These are phyloP conservation scores for Microplitis manilae DNA, from an alignment of 2,888 invertebrate species.

Conservation along the genomic window DNA sequence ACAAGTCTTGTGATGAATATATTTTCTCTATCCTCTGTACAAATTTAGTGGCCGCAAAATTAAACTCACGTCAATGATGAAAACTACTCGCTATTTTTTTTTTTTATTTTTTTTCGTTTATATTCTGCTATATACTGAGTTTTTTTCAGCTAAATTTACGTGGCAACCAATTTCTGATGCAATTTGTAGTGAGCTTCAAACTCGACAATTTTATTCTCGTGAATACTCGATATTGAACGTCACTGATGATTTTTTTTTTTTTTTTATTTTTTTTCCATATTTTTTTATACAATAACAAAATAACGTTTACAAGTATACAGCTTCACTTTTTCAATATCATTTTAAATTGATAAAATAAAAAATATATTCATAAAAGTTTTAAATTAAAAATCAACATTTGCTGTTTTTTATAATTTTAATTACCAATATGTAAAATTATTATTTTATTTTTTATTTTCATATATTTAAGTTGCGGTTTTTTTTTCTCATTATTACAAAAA, in stretches of 20 bases:
- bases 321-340: background rate
- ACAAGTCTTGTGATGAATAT: background rate
- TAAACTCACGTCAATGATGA: conserved; percentile 29
- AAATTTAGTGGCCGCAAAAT: conserved; percentile 16
- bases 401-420: no score
- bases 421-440: background rate
- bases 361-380: background rate
- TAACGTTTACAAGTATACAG: background rate
- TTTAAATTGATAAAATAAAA: background rate
- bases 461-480: background rate
- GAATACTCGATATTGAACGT: conserved; percentile 4
- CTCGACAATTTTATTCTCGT: background rate
- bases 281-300: background rate
- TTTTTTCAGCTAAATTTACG: conserved; percentile 6
- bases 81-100: conserved; percentile 8
- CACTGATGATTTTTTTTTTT: background rate
- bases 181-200: conserved; percentile 33
- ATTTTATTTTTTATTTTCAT: conserved; percentile 5
- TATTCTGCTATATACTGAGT: background rate
- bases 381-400: background rate
- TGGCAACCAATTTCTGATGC: conserved; percentile 37
- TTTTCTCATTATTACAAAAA: background rate
- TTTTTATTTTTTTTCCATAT: background rate
- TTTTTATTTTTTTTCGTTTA: conserved; percentile 17
- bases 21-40: background rate